Conservation (phyloP, 1,140 invertebrate genomes). For the Calycopis cecrops region DNA sequence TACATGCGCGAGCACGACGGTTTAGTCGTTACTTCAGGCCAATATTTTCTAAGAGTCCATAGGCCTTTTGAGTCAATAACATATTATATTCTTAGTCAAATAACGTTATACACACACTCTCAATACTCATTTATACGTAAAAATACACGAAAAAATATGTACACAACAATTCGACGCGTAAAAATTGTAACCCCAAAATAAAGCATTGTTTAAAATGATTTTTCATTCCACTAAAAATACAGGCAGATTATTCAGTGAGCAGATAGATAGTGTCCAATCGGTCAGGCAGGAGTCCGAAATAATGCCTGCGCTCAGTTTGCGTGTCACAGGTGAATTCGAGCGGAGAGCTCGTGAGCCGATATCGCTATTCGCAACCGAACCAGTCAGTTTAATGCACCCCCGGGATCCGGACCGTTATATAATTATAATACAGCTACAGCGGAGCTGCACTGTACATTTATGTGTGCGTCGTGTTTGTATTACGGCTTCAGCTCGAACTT, state of each 20-base stretch:
- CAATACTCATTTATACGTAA: too few species aligned
- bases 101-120: too few species aligned
- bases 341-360: slow-evolving; percentile 33
- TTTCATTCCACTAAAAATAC: slow-evolving; percentile 4
- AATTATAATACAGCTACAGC: slow-evolving; percentile 24
- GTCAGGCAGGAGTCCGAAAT: slow-evolving; percentile 32
- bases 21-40: too few species aligned
- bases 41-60: too few species aligned
- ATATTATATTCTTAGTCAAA: too few species aligned
- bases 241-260: slow-evolving; percentile 16
- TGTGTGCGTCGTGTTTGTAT: slow-evolving; percentile 5
- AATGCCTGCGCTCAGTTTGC: slow-evolving; percentile 35
- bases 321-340: slow-evolving; percentile 47
- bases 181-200: slow-evolving; percentile 1
- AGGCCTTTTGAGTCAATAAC: too few species aligned
- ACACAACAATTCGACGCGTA: background rate
- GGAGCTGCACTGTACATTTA: background rate
- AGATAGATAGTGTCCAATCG: slow-evolving; percentile 20
- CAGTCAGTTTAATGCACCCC: slow-evolving; percentile 48
- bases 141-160: background rate
- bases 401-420: slow-evolving; percentile 35
- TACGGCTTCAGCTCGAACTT: background rate
- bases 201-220: slow-evolving; percentile 11
- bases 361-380: slow-evolving; percentile 42
- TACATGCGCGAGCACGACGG: too few species aligned